A percentile compares a stretch with the other conserved stretches of the same genome.
These are phyloP conservation scores for Brienomyrus longianalis DNA, from an alignment of 2,113 vertebrate species.

Conservation along the genomic window DNA sequence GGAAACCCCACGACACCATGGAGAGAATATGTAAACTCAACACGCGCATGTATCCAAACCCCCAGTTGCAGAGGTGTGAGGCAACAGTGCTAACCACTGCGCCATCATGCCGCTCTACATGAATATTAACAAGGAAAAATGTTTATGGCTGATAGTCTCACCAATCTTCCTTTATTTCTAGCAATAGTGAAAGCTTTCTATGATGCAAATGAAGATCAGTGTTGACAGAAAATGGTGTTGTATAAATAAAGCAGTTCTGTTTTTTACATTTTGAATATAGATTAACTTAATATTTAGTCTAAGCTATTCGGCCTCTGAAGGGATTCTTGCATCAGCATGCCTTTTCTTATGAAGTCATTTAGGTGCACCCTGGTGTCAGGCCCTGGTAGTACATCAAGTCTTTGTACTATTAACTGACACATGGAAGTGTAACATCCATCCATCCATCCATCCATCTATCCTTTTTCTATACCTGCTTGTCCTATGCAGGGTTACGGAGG, in stretches of 20 bases:
- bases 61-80: not conserved
- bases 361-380: not conserved
- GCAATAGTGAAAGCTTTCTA: not conserved
- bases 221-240: not conserved
- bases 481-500: not conserved
- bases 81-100: not conserved
- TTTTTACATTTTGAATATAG: no score
- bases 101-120: constrained; percentile 19
- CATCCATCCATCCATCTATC: not conserved
- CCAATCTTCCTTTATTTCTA: not conserved
- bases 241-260: not conserved
- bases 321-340: no score
- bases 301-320: no score
- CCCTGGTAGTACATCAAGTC: not conserved
- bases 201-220: constrained; percentile 8
- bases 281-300: no score
- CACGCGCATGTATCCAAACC: not conserved
- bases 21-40: not conserved
- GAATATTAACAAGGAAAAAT: constrained; percentile 18
- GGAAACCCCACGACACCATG: not conserved
- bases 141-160: constrained; percentile 18
- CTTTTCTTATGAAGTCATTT: no score
- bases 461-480: not conserved
- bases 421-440: not conserved
- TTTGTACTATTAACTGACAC: not conserved